Conservation (phyloP, 2,113 vertebrate species). For the Tor tambroides region DNA sequence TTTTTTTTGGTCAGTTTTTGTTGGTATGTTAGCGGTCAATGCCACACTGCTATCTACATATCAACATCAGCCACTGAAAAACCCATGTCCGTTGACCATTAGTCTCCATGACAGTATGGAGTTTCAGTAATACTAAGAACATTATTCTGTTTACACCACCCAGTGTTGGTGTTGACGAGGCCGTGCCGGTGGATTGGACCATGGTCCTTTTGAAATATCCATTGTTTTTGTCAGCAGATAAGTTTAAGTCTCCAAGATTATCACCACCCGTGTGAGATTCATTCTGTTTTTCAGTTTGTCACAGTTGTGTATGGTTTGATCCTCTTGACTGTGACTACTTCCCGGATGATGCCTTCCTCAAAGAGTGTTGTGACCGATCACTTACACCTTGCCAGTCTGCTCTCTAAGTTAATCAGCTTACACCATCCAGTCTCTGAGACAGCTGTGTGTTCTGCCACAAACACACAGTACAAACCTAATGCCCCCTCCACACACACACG, state of each 20-base stretch:
- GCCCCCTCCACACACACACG: background rate
- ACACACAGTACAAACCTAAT: constrained; percentile 8
- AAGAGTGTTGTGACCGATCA: constrained; percentile 32
- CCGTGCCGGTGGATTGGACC: background rate
- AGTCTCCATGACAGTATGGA: background rate
- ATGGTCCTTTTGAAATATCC: background rate
- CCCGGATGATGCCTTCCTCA: constrained; percentile 1
- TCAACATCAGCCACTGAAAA: background rate
- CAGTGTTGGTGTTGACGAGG: background rate
- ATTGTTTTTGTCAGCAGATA: background rate
- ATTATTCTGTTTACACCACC: background rate
- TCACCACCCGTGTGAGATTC: background rate
- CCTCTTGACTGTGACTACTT: background rate
- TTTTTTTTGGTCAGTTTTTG: background rate
- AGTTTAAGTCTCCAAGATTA: background rate
- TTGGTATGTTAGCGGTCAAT: background rate
- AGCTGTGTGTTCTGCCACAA: constrained; percentile 7
- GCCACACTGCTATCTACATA: background rate
- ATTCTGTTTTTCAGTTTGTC: background rate
- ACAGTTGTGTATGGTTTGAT: constrained; percentile 19
- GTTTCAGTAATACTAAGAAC: background rate
- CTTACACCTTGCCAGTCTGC: constrained; percentile 16
- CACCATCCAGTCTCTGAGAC: background rate
- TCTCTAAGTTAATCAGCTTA: constrained; percentile 34
- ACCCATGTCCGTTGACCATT: background rate